Percentiles rank a stretch among this genome's conserved stretches.
Conservation (phyloP, 2,113 vertebrate species). For the Oncorhynchus gorbuscha region DNA sequence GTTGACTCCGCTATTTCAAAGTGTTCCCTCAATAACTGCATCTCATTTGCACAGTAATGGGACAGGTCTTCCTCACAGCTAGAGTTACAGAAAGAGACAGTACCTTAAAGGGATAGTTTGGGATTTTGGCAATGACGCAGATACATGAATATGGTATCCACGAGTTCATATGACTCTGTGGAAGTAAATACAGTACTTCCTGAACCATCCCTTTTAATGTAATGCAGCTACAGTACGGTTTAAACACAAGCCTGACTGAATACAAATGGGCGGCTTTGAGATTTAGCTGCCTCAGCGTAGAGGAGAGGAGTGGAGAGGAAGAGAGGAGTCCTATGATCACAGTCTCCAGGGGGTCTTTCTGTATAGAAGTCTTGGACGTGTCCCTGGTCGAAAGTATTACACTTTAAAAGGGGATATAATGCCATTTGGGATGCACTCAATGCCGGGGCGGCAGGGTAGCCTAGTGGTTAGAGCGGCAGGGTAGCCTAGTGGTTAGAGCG, state of each 20-base stretch:
- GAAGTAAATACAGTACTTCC: too few relatives aligned
- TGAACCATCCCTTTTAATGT: background rate
- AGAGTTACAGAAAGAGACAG: background rate
- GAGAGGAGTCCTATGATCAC: too few relatives aligned
- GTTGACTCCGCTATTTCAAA: slow-evolving; percentile 65
- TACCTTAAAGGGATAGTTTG: slow-evolving; percentile 21
- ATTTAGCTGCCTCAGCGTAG: slow-evolving; percentile 31
- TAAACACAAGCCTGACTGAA: slow-evolving; percentile 58
- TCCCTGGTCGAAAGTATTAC: slow-evolving; percentile 5
- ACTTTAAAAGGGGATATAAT: too few relatives aligned
- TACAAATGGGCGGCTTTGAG: slow-evolving; percentile 60
- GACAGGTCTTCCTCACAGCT: slow-evolving; percentile 64
- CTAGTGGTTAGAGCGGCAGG: too few relatives aligned
- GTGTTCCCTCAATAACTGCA: slow-evolving; percentile 61
- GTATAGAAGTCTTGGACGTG: slow-evolving; percentile 18
- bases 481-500: too few relatives aligned
- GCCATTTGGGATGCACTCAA: too few relatives aligned
- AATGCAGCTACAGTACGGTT: background rate
- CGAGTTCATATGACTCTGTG: too few relatives aligned
- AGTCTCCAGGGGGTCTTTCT: slow-evolving; percentile 20
- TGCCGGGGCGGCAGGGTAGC: background rate
- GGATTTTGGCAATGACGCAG: too few relatives aligned
- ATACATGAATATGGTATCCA: too few relatives aligned
- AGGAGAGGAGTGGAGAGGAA: background rate
- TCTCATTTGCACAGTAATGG: slow-evolving; percentile 73